Evolutionary conservation across 2,888 invertebrate species (phyloP).

Genomic region (Norana najaformis): DNA sequence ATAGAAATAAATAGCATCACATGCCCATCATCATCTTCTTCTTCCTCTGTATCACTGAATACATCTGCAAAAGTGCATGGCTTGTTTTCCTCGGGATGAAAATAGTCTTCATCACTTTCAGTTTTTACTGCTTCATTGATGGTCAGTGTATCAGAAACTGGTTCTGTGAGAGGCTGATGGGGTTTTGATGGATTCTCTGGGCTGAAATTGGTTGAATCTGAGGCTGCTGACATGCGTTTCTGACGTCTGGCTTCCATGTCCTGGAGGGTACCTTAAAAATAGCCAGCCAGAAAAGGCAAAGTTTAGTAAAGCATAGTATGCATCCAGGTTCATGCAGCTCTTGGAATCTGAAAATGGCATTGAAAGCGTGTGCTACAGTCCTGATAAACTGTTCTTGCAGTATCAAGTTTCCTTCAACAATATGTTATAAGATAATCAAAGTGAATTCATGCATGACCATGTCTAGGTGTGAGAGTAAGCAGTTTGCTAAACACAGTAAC

Average conservation of each 20-base stretch:
- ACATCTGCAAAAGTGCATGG: conserved; percentile 55
- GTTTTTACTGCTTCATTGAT: conserved; percentile 43
- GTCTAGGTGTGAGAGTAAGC: no score
- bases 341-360: neutral
- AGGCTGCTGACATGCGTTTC: neutral
- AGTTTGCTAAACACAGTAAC: neutral
- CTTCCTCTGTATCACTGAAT: conserved; percentile 60
- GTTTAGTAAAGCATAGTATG: neutral
- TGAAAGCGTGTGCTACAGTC: neutral
- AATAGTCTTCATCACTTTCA: conserved; percentile 48
- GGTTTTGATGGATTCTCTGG: neutral
- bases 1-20: neutral
- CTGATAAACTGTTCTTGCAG: neutral
- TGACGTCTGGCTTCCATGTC: conserved; percentile 6
- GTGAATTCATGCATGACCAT: neutral
- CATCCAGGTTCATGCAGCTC: neutral
- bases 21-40: conserved; percentile 51
- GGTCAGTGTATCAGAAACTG: conserved; percentile 29
- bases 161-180: neutral
- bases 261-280: neutral
- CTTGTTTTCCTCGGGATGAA: conserved; percentile 50
- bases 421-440: neutral
- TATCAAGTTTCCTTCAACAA: neutral
- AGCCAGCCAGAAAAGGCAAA: neutral
- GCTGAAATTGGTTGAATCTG: neutral